These are phyloP conservation scores for Hirtodrosophila confusa DNA, from an alignment of 2,888 invertebrate species.

Conservation along the genomic window DNA sequence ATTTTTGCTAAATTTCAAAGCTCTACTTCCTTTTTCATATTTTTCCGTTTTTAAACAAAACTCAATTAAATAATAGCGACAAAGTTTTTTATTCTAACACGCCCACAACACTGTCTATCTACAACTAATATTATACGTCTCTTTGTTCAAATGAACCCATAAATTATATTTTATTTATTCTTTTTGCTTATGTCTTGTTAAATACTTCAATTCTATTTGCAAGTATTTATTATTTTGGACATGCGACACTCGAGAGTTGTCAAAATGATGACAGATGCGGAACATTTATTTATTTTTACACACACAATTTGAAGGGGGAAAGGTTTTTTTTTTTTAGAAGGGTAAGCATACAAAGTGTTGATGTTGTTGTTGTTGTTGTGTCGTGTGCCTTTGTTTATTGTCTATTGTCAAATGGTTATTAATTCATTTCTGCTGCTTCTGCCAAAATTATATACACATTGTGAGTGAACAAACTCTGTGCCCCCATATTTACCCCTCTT, in stretches of 20 bases:
- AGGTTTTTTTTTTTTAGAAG: constrained; percentile 2
- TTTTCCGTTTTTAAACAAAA: too few species aligned
- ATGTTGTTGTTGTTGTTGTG: constrained; percentile 38
- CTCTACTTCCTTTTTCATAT: too few species aligned
- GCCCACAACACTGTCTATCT: constrained; percentile 12
- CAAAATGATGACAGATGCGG: constrained; percentile 71
- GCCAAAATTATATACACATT: constrained; percentile 52
- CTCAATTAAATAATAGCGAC: too few species aligned
- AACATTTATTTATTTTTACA: constrained; percentile 61
- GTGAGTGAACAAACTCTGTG: constrained; percentile 15
- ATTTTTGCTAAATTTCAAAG: too few species aligned
- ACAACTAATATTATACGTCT: constrained; percentile 3
- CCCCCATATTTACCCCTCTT: not conserved
- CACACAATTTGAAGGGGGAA: constrained; percentile 8
- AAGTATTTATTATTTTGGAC: constrained; percentile 49
- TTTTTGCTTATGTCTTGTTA: constrained; percentile 29
- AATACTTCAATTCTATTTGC: constrained; percentile 37
- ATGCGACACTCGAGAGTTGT: constrained; percentile 51
- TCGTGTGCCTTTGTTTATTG: constrained; percentile 67
- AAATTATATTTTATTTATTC: not conserved
- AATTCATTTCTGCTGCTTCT: constrained; percentile 65
- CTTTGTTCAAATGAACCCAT: not conserved
- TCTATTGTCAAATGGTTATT: constrained; percentile 70
- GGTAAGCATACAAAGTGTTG: constrained; percentile 18
- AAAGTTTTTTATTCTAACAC: not conserved